These are phyloP conservation scores for Arge pagana DNA, from an alignment of 2,888 invertebrate genomes.

Conservation along the genomic window DNA sequence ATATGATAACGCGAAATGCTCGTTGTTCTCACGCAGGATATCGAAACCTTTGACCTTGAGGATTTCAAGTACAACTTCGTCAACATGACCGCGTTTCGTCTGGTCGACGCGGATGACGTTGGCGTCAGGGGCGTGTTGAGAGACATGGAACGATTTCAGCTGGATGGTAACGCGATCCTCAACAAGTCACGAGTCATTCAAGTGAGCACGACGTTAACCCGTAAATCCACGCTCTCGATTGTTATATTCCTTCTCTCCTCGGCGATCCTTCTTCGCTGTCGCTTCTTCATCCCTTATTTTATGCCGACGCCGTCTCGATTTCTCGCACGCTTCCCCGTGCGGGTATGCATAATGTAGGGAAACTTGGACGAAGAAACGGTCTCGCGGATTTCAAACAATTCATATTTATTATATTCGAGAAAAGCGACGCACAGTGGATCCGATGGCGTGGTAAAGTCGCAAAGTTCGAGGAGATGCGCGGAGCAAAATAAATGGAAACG, in stretches of 20 bases:
- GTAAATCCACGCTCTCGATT: not conserved
- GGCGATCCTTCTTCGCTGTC: not conserved
- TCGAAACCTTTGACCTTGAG: slow-evolving; percentile 70
- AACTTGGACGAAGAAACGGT: slow-evolving; percentile 1
- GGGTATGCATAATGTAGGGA: too few species aligned
- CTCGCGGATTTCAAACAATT: slow-evolving; percentile 3
- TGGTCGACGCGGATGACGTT: slow-evolving; percentile 72
- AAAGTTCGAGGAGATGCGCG: too few species aligned
- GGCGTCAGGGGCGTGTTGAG: slow-evolving; percentile 70
- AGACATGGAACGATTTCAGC: slow-evolving; percentile 72
- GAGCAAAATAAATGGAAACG: too few species aligned
- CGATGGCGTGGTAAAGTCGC: too few species aligned
- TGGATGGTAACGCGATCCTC: slow-evolving; percentile 59
- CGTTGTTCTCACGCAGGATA: too few species aligned
- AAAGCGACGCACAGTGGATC: too few species aligned
- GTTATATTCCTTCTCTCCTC: not conserved
- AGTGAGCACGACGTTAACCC: too few species aligned
- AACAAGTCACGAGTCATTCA: slow-evolving; percentile 61
- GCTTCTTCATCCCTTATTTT: too few species aligned
- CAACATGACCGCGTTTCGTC: slow-evolving; percentile 76
- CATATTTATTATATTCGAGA: too few species aligned
- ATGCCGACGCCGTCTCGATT: too few species aligned
- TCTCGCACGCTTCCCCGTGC: too few species aligned
- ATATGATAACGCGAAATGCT: too few species aligned
- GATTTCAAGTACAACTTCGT: slow-evolving; percentile 78